Conservation (phyloP, 2,113 vertebrate genomes). For the Dolichallabes microphthalmus region DNA sequence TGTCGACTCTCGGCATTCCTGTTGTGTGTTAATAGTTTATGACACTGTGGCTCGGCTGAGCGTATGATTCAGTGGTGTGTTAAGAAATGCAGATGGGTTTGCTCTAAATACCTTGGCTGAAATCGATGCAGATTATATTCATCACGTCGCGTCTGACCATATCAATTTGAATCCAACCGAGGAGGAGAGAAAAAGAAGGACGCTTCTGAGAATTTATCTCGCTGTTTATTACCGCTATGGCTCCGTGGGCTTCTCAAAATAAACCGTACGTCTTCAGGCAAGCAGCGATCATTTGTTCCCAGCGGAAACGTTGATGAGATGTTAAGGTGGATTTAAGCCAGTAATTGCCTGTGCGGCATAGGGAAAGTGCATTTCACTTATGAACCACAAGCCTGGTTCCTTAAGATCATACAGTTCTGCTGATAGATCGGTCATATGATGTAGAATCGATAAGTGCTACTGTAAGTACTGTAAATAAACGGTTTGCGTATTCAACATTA, state of each 20-base stretch:
- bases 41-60: slow-evolving; percentile 12
- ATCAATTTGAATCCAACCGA: slow-evolving; percentile 45
- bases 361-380: not conserved
- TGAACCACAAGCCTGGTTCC: not conserved
- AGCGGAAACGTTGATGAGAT: slow-evolving; percentile 44
- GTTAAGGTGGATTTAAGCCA: slow-evolving; percentile 45
- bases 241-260: slow-evolving; percentile 34
- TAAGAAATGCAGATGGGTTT: slow-evolving; percentile 44
- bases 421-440: not conserved
- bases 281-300: slow-evolving; percentile 24
- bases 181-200: slow-evolving; percentile 52
- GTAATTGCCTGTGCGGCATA: slow-evolving; percentile 41
- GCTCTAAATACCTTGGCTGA: slow-evolving; percentile 46
- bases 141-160: slow-evolving; percentile 43
- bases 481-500: not conserved
- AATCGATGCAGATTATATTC: slow-evolving; percentile 54
- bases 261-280: slow-evolving; percentile 43
- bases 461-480: not conserved
- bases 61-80: slow-evolving; percentile 42
- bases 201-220: slow-evolving; percentile 59
- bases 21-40: slow-evolving; percentile 36
- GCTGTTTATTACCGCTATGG: slow-evolving; percentile 34
- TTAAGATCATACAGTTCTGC: not conserved
- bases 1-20: not conserved
- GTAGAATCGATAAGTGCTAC: not conserved